Conservation (phyloP, 2,888 invertebrate species). For the Lapara coniferarum region DNA sequence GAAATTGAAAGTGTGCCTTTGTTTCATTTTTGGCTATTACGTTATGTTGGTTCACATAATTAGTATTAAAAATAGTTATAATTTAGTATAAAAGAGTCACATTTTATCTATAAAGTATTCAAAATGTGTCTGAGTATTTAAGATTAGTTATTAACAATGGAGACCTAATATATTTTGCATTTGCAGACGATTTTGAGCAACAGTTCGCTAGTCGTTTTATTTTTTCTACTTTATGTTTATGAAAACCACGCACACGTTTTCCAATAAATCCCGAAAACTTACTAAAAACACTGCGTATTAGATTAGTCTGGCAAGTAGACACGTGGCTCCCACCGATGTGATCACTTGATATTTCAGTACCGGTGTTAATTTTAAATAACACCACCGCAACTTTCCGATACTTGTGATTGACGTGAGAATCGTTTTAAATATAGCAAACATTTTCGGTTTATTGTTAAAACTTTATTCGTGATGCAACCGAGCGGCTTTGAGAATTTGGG, state of each 20-base stretch:
- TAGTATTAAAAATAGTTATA: no score
- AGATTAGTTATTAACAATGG: no score
- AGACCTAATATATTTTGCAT: no score
- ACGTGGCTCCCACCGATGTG: not conserved
- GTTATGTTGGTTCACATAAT: no score
- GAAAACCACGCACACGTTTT: no score
- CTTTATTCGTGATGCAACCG: constrained; percentile 22
- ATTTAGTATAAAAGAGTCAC: no score
- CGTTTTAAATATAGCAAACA: constrained; percentile 27
- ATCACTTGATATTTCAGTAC: constrained; percentile 33
- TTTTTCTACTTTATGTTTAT: no score
- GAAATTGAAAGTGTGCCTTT: constrained; percentile 13
- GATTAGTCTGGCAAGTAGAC: not conserved
- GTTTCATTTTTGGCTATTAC: constrained; percentile 2
- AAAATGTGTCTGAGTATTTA: no score
- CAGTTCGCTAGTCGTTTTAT: no score
- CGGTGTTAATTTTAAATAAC: constrained; percentile 36
- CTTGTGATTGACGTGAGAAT: constrained; percentile 59
- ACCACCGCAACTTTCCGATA: constrained; percentile 47
- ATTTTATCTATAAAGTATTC: no score
- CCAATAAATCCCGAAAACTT: not conserved
- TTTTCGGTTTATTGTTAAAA: constrained; percentile 11
- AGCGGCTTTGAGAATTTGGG: constrained; percentile 37
- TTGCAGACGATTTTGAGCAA: no score
- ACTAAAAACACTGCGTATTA: not conserved